Conservation (phyloP, 1,140 invertebrate species). For the Micrasema longulum region DNA sequence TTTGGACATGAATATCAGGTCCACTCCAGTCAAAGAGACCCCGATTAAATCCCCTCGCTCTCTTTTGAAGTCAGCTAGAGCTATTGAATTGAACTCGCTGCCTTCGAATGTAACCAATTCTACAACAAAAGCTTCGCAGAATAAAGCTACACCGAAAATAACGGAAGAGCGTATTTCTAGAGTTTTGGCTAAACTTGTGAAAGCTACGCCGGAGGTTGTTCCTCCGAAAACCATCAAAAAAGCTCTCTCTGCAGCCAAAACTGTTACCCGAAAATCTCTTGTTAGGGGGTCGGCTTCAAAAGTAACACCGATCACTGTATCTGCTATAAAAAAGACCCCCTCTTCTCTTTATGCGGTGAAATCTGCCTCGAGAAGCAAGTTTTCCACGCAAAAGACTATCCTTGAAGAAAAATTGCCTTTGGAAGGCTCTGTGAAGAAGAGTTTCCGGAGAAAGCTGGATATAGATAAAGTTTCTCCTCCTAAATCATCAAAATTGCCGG, state of each 20-base stretch:
- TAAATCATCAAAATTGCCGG: not conserved
- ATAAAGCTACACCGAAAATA: not conserved
- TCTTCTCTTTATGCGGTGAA: not conserved
- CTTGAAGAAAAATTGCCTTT: conserved; percentile 7
- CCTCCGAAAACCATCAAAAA: conserved; percentile 7
- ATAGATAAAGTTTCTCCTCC: conserved; percentile 2
- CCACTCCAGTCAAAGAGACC: conserved; percentile 23
- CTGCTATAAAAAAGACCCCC: conserved; percentile 19
- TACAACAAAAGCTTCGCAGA: not conserved
- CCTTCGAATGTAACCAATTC: not conserved
- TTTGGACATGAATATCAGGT: conserved; percentile 7
- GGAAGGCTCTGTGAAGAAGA: conserved; percentile 6
- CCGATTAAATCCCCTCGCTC: conserved; percentile 19
- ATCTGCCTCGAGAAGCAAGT: conserved; percentile 5
- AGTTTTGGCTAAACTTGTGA: not conserved
- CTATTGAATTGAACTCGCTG: no score
- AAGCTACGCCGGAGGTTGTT: not conserved
- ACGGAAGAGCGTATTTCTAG: not conserved
- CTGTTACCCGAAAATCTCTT: not conserved
- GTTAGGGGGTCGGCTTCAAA: conserved; percentile 1
- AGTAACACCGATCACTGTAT: conserved; percentile 5
- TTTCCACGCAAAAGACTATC: conserved; percentile 4
- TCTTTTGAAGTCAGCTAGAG: conserved; percentile 19
- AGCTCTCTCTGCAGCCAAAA: not conserved
- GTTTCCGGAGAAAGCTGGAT: conserved; percentile 26